These are phyloP conservation scores for Nothocercus nigrocapillus DNA, from an alignment of 2,113 vertebrate genomes.

Conservation along the genomic window DNA sequence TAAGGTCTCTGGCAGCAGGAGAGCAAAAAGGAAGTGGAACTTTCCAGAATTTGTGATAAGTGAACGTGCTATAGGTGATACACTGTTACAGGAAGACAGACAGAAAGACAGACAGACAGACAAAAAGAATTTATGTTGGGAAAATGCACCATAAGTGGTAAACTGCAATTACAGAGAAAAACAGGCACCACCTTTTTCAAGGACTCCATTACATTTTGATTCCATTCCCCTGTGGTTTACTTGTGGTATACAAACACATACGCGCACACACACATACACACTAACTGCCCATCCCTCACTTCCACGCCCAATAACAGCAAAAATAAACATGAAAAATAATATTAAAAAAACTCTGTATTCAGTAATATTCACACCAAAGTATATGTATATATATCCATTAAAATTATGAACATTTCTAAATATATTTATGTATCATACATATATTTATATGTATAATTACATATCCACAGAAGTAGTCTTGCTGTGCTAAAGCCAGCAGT, in stretches of 20 bases:
- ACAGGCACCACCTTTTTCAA: background rate
- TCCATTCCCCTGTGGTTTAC: background rate
- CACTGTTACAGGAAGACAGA: background rate
- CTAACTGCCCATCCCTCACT: background rate
- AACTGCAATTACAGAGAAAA: background rate
- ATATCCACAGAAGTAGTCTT: slow-evolving; percentile 78
- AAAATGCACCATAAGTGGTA: background rate
- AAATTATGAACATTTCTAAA: slow-evolving; percentile 85
- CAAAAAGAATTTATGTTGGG: background rate
- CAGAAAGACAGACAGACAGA: background rate
- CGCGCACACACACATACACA: background rate
- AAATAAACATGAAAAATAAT: slow-evolving; percentile 70
- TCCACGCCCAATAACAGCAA: slow-evolving; percentile 58
- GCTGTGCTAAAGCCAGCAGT: slow-evolving; percentile 72
- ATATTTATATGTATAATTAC: slow-evolving; percentile 84
- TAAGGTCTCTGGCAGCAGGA: background rate
- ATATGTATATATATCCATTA: slow-evolving; percentile 75
- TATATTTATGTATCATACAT: slow-evolving; percentile 85
- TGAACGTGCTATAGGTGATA: background rate
- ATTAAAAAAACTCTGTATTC: slow-evolving; percentile 84
- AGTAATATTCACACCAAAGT: slow-evolving; percentile 81
- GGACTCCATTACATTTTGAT: background rate
- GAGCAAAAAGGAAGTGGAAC: background rate
- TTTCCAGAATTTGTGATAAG: background rate
- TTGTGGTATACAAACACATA: background rate